A percentile compares a stretch with the other conserved stretches of the same genome.
Conservation (phyloP, 1,140 invertebrate species). For the Acromyrmex echinatior region DNA sequence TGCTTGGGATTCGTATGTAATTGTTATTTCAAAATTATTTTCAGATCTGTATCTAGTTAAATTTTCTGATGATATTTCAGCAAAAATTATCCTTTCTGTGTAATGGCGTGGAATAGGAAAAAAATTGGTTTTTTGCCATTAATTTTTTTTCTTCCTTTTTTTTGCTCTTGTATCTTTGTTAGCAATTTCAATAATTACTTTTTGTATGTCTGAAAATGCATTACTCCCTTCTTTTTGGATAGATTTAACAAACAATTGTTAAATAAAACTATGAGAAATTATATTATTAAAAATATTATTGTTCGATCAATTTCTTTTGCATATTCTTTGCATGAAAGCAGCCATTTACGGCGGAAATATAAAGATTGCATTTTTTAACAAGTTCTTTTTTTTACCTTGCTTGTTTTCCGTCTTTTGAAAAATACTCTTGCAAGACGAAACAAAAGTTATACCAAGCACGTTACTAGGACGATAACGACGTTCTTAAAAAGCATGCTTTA, state of each 20-base stretch:
- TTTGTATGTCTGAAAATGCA: background rate
- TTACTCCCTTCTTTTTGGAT: background rate
- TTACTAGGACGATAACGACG: conserved; percentile 36
- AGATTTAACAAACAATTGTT: background rate
- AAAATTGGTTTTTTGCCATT: background rate
- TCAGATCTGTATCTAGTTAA: too few species aligned
- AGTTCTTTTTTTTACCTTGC: background rate
- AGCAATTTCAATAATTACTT: conserved; percentile 1
- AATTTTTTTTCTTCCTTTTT: background rate
- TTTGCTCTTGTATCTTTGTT: background rate
- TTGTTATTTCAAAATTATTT: too few species aligned
- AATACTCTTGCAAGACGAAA: conserved; percentile 30
- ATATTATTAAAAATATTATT: background rate
- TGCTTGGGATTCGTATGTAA: too few species aligned
- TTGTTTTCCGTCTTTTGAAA: conserved; percentile 49
- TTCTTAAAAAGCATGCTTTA: conserved; percentile 48
- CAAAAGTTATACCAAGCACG: conserved; percentile 20
- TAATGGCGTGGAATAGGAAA: background rate
- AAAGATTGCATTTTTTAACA: conserved; percentile 34
- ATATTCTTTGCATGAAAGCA: background rate
- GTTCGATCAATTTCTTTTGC: background rate
- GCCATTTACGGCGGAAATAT: background rate
- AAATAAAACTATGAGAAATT: background rate
- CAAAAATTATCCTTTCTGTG: too few species aligned
- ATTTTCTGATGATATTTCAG: too few species aligned